Conservation (phyloP, 2,797 vertebrate species). For the Acanthurus leucopareius region DNA sequence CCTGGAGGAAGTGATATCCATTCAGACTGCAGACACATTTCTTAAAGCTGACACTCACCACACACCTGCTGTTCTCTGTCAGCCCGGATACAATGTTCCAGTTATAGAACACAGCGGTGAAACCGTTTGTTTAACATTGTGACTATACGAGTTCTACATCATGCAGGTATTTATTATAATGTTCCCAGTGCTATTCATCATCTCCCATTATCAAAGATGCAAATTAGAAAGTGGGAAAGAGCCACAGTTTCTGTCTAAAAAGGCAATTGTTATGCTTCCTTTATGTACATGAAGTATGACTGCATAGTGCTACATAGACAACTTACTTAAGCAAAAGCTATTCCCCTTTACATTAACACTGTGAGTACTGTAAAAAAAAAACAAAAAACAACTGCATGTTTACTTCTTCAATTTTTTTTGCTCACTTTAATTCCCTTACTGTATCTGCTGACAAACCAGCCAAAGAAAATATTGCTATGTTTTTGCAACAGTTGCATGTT, state of each 20-base stretch:
- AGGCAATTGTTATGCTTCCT: not conserved
- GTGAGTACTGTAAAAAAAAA: no score
- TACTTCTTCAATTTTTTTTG: conserved; percentile 2
- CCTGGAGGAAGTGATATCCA: conserved; percentile 53
- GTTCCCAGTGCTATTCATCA: conserved; percentile 1
- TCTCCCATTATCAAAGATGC: not conserved
- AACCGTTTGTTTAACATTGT: not conserved
- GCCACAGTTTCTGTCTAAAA: not conserved
- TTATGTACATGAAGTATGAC: not conserved
- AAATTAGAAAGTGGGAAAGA: not conserved
- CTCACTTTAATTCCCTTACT: not conserved
- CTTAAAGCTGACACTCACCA: conserved; percentile 53
- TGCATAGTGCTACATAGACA: not conserved
- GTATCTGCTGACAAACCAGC: conserved; percentile 8
- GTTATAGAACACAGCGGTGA: conserved; percentile 15
- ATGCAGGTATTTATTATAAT: conserved; percentile 17
- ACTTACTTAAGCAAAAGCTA: not conserved
- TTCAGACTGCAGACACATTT: conserved; percentile 46
- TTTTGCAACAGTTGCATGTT: conserved; percentile 26
- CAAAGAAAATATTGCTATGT: conserved; percentile 4
- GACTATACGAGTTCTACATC: conserved; percentile 7
- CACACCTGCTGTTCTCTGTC: conserved; percentile 54
- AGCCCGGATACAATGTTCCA: conserved; percentile 26
- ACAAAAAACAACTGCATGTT: conserved; percentile 2
- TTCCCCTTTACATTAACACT: conserved; percentile 14